phyloP scores from a whole-genome alignment of 2,113 vertebrate species.

The Cathartes aura region DNA sequence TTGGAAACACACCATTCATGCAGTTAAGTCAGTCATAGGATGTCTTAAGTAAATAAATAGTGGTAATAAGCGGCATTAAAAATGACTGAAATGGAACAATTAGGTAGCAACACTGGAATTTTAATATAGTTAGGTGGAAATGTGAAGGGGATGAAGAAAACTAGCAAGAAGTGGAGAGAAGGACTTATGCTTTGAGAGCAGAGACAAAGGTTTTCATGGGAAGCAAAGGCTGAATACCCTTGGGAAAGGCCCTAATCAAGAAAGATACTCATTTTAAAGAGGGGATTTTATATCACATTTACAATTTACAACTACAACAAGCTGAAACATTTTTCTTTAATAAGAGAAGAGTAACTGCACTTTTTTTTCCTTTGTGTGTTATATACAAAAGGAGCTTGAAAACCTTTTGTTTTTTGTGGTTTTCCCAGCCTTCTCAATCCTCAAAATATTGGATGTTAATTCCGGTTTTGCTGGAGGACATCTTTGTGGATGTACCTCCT shows the following conservation, averaged over 20 bases:
- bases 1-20: neutral
- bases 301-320: neutral
- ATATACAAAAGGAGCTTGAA: neutral
- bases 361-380: neutral
- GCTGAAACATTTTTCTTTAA: neutral
- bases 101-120: neutral
- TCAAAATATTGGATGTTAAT: slow-evolving; percentile 1
- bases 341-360: neutral
- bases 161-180: neutral
- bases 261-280: neutral
- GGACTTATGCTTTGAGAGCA: neutral
- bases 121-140: neutral
- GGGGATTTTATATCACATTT: neutral
- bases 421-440: neutral
- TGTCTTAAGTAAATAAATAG: neutral
- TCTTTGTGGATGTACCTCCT: neutral
- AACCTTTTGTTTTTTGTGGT: neutral
- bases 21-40: neutral
- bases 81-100: neutral
- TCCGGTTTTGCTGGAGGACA: neutral
- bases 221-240: neutral
- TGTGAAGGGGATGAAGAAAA: neutral
- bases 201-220: neutral
- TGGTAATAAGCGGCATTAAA: neutral
- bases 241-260: neutral